These are phyloP conservation scores for Choristoneura rosaceana DNA, from an alignment of 2,888 invertebrate species.

Conservation along the genomic window DNA sequence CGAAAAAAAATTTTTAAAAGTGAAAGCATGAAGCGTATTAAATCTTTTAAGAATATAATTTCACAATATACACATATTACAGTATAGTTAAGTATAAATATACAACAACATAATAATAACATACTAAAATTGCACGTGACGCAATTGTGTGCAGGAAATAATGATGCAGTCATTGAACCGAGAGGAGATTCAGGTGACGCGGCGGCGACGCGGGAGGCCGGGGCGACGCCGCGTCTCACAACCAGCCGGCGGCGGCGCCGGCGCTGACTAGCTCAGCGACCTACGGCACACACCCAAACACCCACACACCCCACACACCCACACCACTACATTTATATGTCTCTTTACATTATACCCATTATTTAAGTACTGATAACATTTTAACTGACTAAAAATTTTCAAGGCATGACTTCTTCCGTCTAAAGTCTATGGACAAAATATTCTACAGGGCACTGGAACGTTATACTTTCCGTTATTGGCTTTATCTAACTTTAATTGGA, in stretches of 20 bases:
- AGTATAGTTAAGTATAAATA: slow-evolving; percentile 83
- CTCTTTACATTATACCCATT: slow-evolving; percentile 72
- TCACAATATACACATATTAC: slow-evolving; percentile 84
- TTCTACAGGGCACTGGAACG: slow-evolving; percentile 84
- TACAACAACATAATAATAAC: slow-evolving; percentile 85
- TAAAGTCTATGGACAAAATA: slow-evolving; percentile 82
- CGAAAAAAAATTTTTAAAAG: slow-evolving; percentile 78
- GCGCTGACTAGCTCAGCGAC: slow-evolving; percentile 22
- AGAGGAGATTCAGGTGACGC: slow-evolving; percentile 79
- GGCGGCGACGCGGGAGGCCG: slow-evolving; percentile 34
- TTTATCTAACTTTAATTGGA: slow-evolving; percentile 73
- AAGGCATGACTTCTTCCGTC: slow-evolving; percentile 83
- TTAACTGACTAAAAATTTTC: slow-evolving; percentile 82
- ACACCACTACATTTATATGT: slow-evolving; percentile 68
- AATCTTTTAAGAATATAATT: slow-evolving; percentile 82
- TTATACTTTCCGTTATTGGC: slow-evolving; percentile 79
- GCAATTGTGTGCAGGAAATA: slow-evolving; percentile 82
- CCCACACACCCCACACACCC: slow-evolving; percentile 62
- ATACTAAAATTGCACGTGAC: slow-evolving; percentile 83
- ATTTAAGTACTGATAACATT: slow-evolving; percentile 81
- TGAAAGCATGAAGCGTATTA: slow-evolving; percentile 85
- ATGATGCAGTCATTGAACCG: slow-evolving; percentile 82
- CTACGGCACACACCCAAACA: slow-evolving; percentile 57
- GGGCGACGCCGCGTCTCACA: slow-evolving; percentile 69
- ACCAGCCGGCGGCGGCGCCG: slow-evolving; percentile 59